Evolutionary conservation across 2,113 vertebrate genomes (phyloP), one percentile per base, ranked within the genome.

Genomic region (Dasyprocta punctata): DNA sequence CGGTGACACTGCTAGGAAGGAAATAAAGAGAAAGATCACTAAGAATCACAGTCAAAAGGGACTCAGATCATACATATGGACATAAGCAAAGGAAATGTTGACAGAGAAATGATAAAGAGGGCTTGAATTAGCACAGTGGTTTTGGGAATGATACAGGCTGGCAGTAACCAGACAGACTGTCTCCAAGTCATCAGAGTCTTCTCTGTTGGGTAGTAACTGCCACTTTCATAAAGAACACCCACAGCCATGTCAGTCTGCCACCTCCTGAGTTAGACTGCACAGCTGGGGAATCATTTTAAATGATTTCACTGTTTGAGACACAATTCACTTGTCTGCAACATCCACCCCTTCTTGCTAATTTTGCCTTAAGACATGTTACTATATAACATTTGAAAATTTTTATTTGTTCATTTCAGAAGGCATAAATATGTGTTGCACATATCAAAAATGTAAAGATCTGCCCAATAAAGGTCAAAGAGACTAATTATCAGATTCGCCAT

Each of bases 391-490:
- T 47, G 67, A 82, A 86, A 94, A 77, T 19, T 30, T 30, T 54
- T n/a, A 9, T n/a, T 71, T 67, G 38, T 86, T 94, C 89, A 61
- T 44, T 95, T 90, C 65, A 30, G 60, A 89, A 95, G 81, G 36
- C 4, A 71, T 88, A 1, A 20, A 52, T 52, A 81, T 77, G 33
- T 71, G 26, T 67, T 65, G 4, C 65, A 28, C 38, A 86, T 96
- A 71, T 67, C 73, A 30, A 83, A 54, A 60, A 4, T 81, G 75
- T 94, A 97, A 97, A 92, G 98, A 84, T 96, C 98, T 97, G 90
- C 84, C 97, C 86, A 97, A 88, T 95, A 89, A 98, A 98, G 94
- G 96, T 98, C 98, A 98, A 94, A 96, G 97, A 96, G 97, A 92
- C 95, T 94, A 95, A 96, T 97, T 96, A 86, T 97, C 95, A 97